Evolutionary conservation across 2,113 vertebrate species (phyloP).

Genomic region (Hymenochirus boettgeri): DNA sequence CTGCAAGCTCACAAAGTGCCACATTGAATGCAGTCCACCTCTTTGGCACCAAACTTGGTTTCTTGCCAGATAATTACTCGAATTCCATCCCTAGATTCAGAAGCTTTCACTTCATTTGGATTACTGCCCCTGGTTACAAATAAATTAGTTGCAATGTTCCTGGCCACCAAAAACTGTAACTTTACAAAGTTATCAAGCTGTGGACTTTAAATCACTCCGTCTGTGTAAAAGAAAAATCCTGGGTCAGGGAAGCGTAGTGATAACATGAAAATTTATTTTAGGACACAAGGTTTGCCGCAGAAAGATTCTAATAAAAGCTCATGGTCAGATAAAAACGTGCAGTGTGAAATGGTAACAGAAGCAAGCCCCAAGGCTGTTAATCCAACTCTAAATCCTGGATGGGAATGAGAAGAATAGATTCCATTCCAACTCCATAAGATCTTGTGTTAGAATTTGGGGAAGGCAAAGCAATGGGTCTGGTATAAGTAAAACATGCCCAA

Average conservation of each 20-base stretch:
- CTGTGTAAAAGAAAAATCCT: slow-evolving; percentile 75
- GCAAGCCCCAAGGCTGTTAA: slow-evolving; percentile 89
- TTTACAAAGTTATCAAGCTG: slow-evolving; percentile 56
- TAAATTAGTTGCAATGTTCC: slow-evolving; percentile 77
- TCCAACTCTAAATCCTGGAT: slow-evolving; percentile 77
- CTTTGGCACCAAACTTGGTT: slow-evolving; percentile 73
- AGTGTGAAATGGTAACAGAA: slow-evolving; percentile 89
- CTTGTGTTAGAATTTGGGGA: slow-evolving; percentile 70
- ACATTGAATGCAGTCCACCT: slow-evolving; percentile 74
- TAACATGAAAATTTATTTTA: slow-evolving; percentile 51
- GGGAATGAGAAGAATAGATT: slow-evolving; percentile 72
- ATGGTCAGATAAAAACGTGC: slow-evolving; percentile 76
- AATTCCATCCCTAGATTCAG: slow-evolving; percentile 52
- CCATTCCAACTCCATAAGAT: slow-evolving; percentile 60
- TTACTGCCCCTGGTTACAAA: slow-evolving; percentile 76
- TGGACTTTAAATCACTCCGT: slow-evolving; percentile 45
- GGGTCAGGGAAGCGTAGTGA: slow-evolving; percentile 61
- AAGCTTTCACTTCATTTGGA: slow-evolving; percentile 41
- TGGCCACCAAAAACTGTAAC: slow-evolving; percentile 63
- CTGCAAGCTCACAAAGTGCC: slow-evolving; percentile 89
- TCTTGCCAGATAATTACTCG: slow-evolving; percentile 78
- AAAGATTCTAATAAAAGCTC: slow-evolving; percentile 68
- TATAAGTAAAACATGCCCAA: slow-evolving; percentile 82
- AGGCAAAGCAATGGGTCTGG: slow-evolving; percentile 63
- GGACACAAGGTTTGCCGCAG: slow-evolving; percentile 57